Percentiles rank a stretch among this genome's conserved stretches.
Evolutionary conservation across 1,140 invertebrate genomes (phyloP).

Genomic region (Tetranychus urticae): DNA sequence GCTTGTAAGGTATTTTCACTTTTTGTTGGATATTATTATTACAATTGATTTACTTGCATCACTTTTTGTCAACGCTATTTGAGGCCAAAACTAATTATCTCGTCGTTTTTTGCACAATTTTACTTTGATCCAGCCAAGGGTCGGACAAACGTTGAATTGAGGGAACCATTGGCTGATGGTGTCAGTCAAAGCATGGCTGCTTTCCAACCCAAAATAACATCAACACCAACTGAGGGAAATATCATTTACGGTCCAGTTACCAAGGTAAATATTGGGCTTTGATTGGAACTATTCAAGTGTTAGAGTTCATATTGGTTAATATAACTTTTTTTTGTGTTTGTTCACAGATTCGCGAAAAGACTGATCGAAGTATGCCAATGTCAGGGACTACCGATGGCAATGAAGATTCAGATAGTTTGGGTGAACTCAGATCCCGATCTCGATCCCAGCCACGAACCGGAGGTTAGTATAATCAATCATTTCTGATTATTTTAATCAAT

Average conservation of each 20-base stretch:
- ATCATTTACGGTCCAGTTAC: constrained; percentile 12
- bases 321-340: background rate
- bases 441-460: too few species aligned
- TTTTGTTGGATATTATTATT: background rate
- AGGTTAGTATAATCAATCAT: too few species aligned
- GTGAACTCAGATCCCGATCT: too few species aligned
- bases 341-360: constrained; percentile 12
- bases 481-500: too few species aligned
- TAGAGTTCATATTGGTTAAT: constrained; percentile 8
- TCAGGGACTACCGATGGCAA: background rate
- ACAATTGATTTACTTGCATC: background rate
- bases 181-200: constrained; percentile 92
- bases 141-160: constrained; percentile 92
- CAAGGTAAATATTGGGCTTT: constrained; percentile 9
- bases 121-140: constrained; percentile 51
- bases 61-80: background rate
- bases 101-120: background rate
- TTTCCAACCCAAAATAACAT: constrained; percentile 31
- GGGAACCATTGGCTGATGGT: constrained; percentile 87
- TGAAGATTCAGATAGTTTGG: too few species aligned
- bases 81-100: background rate
- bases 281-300: constrained; percentile 9
- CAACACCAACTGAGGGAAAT: background rate
- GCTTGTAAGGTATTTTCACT: background rate
- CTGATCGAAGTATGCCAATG: constrained; percentile 11